Conservation (phyloP, 2,888 invertebrate genomes). For the Ormyrus labotus region DNA sequence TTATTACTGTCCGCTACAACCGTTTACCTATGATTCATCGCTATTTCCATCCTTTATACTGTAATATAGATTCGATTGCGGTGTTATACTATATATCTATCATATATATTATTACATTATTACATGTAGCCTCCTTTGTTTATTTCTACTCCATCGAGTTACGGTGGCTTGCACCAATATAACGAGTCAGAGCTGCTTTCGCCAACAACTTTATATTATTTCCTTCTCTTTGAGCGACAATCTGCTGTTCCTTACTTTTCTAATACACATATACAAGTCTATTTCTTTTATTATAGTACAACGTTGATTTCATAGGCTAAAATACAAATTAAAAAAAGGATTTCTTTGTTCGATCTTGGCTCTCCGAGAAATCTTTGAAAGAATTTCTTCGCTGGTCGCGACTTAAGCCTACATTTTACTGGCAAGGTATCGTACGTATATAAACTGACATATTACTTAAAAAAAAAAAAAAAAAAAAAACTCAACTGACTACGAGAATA, state of each 20-base stretch:
- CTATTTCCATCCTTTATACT: slow-evolving; percentile 46
- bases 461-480: slow-evolving; percentile 54
- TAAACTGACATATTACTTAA: slow-evolving; percentile 57
- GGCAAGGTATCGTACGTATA: slow-evolving; percentile 66
- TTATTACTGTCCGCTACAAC: slow-evolving; percentile 55
- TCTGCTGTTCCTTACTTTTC: not conserved
- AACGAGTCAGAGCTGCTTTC: slow-evolving; percentile 32
- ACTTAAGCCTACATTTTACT: slow-evolving; percentile 59
- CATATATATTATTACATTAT: slow-evolving; percentile 29
- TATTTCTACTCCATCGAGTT: slow-evolving; percentile 11
- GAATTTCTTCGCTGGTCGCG: slow-evolving; percentile 15
- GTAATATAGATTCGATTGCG: slow-evolving; percentile 44
- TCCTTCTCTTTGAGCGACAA: slow-evolving; percentile 4
- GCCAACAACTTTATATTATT: slow-evolving; percentile 18
- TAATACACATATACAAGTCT: not conserved
- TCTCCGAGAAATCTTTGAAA: slow-evolving; percentile 27
- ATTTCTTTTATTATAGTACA: slow-evolving; percentile 25
- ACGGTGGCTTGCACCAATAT: slow-evolving; percentile 29
- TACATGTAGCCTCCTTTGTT: slow-evolving; percentile 47
- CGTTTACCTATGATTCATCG: slow-evolving; percentile 45
- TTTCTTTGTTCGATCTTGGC: slow-evolving; percentile 47
- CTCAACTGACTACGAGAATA: slow-evolving; percentile 63
- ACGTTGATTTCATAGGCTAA: slow-evolving; percentile 24
- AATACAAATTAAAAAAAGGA: slow-evolving; percentile 11
- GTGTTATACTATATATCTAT: slow-evolving; percentile 8